phyloP scores from a whole-genome alignment of 2,113 vertebrate genomes.

The Aptenodytes forsteri region DNA sequence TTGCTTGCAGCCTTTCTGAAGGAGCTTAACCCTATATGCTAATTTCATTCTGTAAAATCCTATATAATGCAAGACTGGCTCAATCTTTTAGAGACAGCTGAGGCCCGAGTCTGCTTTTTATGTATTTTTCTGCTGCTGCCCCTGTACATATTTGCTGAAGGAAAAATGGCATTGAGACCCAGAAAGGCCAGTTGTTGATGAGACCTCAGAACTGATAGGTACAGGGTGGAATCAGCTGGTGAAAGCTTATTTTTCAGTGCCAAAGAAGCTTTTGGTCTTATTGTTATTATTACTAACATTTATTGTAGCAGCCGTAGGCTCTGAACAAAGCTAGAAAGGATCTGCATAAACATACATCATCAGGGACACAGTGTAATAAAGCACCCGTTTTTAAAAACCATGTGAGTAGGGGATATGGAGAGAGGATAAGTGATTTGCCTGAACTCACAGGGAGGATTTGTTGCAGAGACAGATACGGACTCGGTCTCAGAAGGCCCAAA shows the following conservation, averaged over 20 bases:
- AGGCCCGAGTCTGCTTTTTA: not conserved
- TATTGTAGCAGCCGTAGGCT: not conserved
- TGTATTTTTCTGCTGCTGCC: not conserved
- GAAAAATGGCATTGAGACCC: not conserved
- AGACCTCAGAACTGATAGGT: not conserved
- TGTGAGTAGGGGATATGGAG: not conserved
- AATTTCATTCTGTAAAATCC: not conserved
- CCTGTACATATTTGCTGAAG: not conserved
- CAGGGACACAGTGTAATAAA: not conserved
- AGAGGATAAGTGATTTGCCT: not conserved
- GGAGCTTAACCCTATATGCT: not conserved
- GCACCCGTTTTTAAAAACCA: not conserved
- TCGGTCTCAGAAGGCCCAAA: not conserved
- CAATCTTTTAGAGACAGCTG: not conserved
- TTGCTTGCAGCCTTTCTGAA: not conserved
- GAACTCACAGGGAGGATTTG: not conserved
- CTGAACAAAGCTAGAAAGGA: constrained; percentile 19
- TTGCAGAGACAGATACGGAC: not conserved
- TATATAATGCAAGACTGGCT: not conserved
- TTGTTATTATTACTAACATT: constrained; percentile 16
- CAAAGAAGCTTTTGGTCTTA: constrained; percentile 42
- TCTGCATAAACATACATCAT: constrained; percentile 25
- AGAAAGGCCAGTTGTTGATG: not conserved
- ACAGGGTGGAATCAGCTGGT: not conserved
- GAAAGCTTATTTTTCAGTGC: not conserved